Conservation (phyloP, 2,797 vertebrate species). For the Falco berigora region DNA sequence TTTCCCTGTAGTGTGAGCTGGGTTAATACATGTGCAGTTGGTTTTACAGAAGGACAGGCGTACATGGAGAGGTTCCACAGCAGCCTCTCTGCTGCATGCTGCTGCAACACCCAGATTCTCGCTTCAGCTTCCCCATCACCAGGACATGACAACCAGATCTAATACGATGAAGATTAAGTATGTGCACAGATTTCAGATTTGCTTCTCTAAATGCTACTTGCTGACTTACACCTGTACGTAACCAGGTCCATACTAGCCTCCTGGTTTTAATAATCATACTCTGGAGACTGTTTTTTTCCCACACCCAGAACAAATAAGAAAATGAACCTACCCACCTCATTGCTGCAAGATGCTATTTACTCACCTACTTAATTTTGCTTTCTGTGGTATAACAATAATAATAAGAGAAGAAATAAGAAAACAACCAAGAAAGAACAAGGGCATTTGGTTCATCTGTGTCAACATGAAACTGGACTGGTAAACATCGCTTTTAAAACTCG, state of each 20-base stretch:
- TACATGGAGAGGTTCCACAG: background rate
- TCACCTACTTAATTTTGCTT: background rate
- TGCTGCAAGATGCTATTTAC: background rate
- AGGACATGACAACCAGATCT: rapidly evolving
- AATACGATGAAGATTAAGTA: background rate
- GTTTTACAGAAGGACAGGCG: background rate
- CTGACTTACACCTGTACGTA: background rate
- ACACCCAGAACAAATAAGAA: background rate
- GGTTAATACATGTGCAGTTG: background rate
- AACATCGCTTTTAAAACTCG: background rate
- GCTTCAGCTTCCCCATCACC: background rate
- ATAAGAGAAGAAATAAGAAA: background rate
- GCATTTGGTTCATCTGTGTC: background rate
- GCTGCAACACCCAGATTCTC: background rate
- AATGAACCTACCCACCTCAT: background rate
- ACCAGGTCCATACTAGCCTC: background rate
- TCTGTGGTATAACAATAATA: background rate
- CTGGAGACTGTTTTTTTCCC: background rate
- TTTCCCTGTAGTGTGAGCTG: rapidly evolving
- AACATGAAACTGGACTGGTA: background rate
- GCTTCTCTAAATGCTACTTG: background rate
- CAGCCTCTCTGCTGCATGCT: background rate
- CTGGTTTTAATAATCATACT: background rate
- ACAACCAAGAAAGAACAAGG: background rate
- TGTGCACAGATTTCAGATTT: background rate